phyloP scores from a whole-genome alignment of 92 coral and sea anemone genomes.

The Micromussa lordhowensis region DNA sequence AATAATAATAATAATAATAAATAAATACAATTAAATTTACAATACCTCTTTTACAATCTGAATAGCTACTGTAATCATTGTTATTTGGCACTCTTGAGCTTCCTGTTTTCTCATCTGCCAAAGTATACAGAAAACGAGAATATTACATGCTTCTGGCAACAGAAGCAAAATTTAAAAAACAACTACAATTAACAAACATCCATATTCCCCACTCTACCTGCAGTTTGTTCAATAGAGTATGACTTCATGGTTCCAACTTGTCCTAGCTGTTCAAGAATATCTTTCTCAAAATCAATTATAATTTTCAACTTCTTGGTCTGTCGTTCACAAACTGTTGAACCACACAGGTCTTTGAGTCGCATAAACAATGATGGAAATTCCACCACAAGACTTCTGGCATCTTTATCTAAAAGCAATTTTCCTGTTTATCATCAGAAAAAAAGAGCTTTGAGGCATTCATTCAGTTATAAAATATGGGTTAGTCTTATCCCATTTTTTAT shows the following conservation, averaged over 20 bases:
- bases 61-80: background rate
- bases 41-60: constrained; percentile 10
- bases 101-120: background rate
- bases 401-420: constrained; percentile 50
- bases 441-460: too few species aligned
- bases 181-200: too few species aligned
- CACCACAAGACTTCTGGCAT: constrained; percentile 41
- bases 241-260: constrained; percentile 11
- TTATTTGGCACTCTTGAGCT: background rate
- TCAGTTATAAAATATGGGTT: too few species aligned
- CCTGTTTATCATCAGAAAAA: constrained; percentile 12
- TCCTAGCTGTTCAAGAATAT: constrained; percentile 13
- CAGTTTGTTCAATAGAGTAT: background rate
- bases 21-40: too few species aligned
- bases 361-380: constrained; percentile 51
- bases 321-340: background rate
- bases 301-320: constrained; percentile 3
- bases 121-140: background rate
- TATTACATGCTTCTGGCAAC: background rate
- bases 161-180: background rate
- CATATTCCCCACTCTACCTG: constrained; percentile 17
- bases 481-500: too few species aligned
- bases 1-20: too few species aligned
- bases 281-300: constrained; percentile 3
- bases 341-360: constrained; percentile 39